These are phyloP conservation scores for Tortrix viridana DNA, from an alignment of 2,888 invertebrate genomes.

Conservation along the genomic window DNA sequence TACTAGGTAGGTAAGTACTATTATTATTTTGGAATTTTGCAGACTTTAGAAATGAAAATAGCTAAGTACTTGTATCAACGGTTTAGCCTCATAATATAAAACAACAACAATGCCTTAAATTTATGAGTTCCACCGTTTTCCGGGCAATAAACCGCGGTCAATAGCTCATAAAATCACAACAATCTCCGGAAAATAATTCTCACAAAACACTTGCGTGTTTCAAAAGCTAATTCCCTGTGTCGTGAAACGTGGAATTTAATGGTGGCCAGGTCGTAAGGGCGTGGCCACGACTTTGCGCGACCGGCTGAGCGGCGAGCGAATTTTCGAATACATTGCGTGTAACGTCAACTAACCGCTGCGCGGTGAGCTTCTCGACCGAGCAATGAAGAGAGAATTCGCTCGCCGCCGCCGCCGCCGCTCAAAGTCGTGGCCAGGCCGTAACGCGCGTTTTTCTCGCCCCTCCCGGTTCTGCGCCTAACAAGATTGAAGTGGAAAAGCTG, in stretches of 20 bases:
- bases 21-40: too few species aligned
- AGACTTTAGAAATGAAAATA: too few species aligned
- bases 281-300: too few species aligned
- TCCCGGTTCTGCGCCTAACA: slow-evolving; percentile 12
- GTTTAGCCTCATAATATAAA: background rate
- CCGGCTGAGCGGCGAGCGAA: too few species aligned
- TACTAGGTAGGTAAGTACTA: too few species aligned
- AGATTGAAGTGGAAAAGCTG: slow-evolving; percentile 34
- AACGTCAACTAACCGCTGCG: too few species aligned
- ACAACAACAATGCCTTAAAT: slow-evolving; percentile 2
- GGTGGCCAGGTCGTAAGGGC: slow-evolving; percentile 26
- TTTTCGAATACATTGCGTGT: too few species aligned
- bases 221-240: slow-evolving; percentile 29
- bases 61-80: too few species aligned
- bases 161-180: background rate
- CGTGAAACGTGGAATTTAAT: slow-evolving; percentile 32
- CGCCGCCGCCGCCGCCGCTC: too few species aligned
- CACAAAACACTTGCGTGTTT: slow-evolving; percentile 26
- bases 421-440: slow-evolving; percentile 26
- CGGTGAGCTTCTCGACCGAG: too few species aligned
- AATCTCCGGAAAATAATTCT: slow-evolving; percentile 5
- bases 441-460: slow-evolving; percentile 20
- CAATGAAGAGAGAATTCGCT: too few species aligned
- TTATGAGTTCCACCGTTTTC: slow-evolving; percentile 1
- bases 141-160: slow-evolving; percentile 18